phyloP scores from a whole-genome alignment of 2,888 invertebrate species.

The Diarsia rubi region DNA sequence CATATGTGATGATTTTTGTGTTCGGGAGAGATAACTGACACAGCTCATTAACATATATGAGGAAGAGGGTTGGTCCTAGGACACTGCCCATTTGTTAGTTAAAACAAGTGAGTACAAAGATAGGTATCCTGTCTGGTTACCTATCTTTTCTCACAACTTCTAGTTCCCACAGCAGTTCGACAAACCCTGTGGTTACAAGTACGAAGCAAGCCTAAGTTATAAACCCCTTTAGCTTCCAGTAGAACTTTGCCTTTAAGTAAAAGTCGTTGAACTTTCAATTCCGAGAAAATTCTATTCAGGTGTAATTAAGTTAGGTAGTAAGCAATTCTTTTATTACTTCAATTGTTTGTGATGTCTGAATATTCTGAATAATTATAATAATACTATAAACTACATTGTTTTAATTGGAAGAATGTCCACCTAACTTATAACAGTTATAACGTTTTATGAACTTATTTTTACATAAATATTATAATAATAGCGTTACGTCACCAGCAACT shows the following conservation, averaged over 20 bases:
- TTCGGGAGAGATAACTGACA: too few species aligned
- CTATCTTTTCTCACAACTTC: neutral
- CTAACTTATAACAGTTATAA: neutral
- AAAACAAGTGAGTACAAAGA: neutral
- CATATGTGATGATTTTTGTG: too few species aligned
- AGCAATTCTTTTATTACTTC: constrained; percentile 1
- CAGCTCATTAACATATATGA: too few species aligned
- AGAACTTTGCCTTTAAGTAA: constrained; percentile 10
- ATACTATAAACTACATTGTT: neutral
- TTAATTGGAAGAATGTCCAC: neutral
- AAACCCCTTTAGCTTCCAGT: neutral
- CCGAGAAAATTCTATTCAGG: neutral
- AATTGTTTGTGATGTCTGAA: neutral
- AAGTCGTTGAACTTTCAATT: constrained; percentile 17
- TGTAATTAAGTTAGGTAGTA: neutral
- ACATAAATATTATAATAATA: neutral
- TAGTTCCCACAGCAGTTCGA: constrained; percentile 6
- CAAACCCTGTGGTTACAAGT: constrained; percentile 15
- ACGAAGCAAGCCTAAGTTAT: constrained; percentile 11
- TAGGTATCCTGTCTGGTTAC: neutral
- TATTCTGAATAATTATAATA: neutral
- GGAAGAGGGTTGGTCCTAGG: too few species aligned
- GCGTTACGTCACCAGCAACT: neutral
- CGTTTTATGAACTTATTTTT: neutral
- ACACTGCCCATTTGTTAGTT: too few species aligned